Base-by-base conservation (phyloP, 1,140 invertebrate species). In the Temnothorax curvispinosus region DNA sequence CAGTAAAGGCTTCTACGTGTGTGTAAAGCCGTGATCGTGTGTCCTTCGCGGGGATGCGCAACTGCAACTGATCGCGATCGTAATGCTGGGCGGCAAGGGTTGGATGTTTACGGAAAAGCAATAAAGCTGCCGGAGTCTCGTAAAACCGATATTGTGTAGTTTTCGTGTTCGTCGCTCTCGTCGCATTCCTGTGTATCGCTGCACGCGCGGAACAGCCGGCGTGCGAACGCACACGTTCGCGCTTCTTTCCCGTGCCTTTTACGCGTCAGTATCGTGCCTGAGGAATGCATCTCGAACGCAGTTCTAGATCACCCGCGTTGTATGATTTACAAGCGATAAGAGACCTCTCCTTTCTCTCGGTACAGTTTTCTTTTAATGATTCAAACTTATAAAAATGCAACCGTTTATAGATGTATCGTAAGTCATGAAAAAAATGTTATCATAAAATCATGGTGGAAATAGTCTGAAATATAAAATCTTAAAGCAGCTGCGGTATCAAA, bases 121-220 rank as follows among this genome's bases (percentile, higher is more conserved):
- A 77, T 90, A 90, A 90, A 90, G 60, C 76, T 60, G 60, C 50
- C 65, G 41, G 56, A 58, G 80, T 44, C 52, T 82, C 81, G 86
- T 89, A 89, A 90, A 86, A 78, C 74, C 88, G 81, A 89, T 87
- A 89, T 86, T 71, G 86, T 64, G n/a, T 76, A 58, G 50, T 77
- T 69, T 77, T 60, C 56, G 58, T 62, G 41, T 54, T 80, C 69
- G 32, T 74, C 69, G 47, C 38, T 67, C 56, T 80, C 71, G 58
- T 85, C 80, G 38, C 69, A 56, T 82, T 87, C 80, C 41, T 47
- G 50, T 47, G 69, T 65, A 76, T 41, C 76, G 18, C 32, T 54
- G 35, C 15, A 76, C 62, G 62, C 74, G 47, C 50, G 75, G 44
- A 86, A 67, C 27, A 65, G 44, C n/a, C 62, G 50, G 32, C 54